Base-by-base conservation (phyloP, 2,113 vertebrate genomes). In the Rostratula benghalensis region DNA sequence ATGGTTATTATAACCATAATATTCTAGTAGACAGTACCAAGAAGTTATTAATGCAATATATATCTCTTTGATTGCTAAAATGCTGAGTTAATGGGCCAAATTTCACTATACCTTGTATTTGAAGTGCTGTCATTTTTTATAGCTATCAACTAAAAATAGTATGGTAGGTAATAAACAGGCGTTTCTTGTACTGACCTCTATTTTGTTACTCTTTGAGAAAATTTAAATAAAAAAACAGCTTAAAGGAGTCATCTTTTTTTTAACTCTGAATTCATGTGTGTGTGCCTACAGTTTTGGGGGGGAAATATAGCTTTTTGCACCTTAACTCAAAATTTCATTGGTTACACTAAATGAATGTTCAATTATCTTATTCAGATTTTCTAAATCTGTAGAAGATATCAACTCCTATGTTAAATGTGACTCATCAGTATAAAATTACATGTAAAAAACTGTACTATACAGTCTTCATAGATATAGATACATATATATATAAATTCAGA, bases 31-130 rank as follows among this genome's bases (percentile, higher is more conserved):
- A 78, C 89, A 95, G 87, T 96, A 89, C 94, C 97, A 98, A 97
- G 95, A 97, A 96, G 97, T 97, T 97, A 98, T 98, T 98, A 98
- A 97, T 97, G 96, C 94, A 94, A 92, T 95, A 82, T 77, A 95
- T 90, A 81, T 92, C 86, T 89, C 94, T 97, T 76, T 6, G 54
- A 94, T 97, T 96, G 87, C 91, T 97, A 78, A 95, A 97, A 96
- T 83, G 91, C 83, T 33, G 64, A 94, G 67, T 94, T 98, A 98
- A 97, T 96, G 92, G 94, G 87, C 83, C 89, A 97, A 96, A 97
- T 97, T 97, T 96, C 96, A 95, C 63, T 78, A 81, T 84, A 57
- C 21, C 53, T 79, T 93, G 75, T 87, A 53, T 48, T 65, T 89
- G 41, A 56, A 76, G 50, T n/a, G 54, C 54, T 87, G 73, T 91